Conservation (phyloP, 2,888 invertebrate species). For the Eugnorisma glareosa region DNA sequence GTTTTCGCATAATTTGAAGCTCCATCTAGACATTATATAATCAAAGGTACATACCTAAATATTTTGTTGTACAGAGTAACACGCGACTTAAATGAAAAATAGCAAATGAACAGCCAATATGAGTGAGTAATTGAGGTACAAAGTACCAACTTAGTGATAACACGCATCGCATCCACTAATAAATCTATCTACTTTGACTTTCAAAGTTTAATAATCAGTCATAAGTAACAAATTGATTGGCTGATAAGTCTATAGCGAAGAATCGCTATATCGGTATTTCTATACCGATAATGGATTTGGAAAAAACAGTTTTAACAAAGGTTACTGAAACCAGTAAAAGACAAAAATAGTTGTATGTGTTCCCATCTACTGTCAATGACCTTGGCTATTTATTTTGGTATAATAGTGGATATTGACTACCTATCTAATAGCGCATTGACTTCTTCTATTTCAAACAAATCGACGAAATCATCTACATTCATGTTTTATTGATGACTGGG, state of each 20-base stretch:
- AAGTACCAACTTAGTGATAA: constrained; percentile 39
- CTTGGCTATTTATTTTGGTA: constrained; percentile 9
- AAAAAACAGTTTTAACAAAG: constrained; percentile 6
- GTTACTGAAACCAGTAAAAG: constrained; percentile 6
- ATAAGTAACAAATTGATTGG: background rate
- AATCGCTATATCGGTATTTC: no score
- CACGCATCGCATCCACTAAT: constrained; percentile 11
- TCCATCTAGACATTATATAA: no score
- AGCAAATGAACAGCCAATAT: background rate
- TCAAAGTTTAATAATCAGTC: background rate
- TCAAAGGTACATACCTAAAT: background rate
- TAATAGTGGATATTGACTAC: constrained; percentile 6
- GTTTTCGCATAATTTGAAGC: no score
- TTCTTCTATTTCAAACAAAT: background rate
- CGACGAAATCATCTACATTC: constrained; percentile 1
- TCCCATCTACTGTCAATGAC: constrained; percentile 17
- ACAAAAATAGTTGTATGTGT: constrained; percentile 8
- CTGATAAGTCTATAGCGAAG: background rate
- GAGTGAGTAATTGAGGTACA: constrained; percentile 16
- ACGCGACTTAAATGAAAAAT: background rate
- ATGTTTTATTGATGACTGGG: background rate
- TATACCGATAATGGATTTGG: background rate
- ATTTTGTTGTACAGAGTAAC: constrained; percentile 7
- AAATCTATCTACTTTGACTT: constrained; percentile 33
- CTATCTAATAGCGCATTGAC: background rate